Evolutionary conservation across 2,113 vertebrate species (phyloP), one percentile per base, ranked within the genome.

Genomic region (Ptilonorhynchus violaceus): DNA sequence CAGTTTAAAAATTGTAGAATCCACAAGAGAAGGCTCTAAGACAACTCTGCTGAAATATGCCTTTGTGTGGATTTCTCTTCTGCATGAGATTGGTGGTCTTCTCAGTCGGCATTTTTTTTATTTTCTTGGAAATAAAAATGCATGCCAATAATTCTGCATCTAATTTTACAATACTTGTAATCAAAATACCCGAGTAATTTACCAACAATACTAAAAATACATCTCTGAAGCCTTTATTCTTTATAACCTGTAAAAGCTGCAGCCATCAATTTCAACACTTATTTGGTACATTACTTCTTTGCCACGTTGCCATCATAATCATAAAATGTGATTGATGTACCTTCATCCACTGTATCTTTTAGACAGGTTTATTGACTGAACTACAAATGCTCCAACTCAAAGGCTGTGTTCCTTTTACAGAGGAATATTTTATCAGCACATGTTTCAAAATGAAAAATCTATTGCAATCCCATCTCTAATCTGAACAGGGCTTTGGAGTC

Each of bases 291-390:
- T 93, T 95, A 92, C 79, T 81, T 44, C 82, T 92, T 92, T 81
- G 52, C 52, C 64, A 53, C 10, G 15, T 52, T 86, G 72, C 44
- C 75, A 72, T 80, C 82, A 88, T 62, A 55, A 59, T 77, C 85
- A 77, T 91, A 93, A 96, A 92, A 44, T 3, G 21, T 88, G 90
- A 96, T 52, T 74, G 93, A 97, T 95, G 79, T 23, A 52, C 59
- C 56, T 91, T 83, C 52, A 72, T 23, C 35, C 69, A 46, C 64
- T 72, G 55, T 69, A 55, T 70, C 73, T 93, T 82, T 68, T 25
- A 72, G 95, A 63, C 70, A 88, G 85, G 85, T 94, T 94, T 96
- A 96, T 81, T 93, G 41, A 64, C 72, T 84, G 22, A 94, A 44
- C 55, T 86, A 78, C 64, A 88, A 90, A 92, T n/a, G 64, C 63